Percentiles rank a stretch among this genome's conserved stretches.
Evolutionary conservation across 2,888 invertebrate species (phyloP).

Genomic region (Balanococcus diminutus): DNA sequence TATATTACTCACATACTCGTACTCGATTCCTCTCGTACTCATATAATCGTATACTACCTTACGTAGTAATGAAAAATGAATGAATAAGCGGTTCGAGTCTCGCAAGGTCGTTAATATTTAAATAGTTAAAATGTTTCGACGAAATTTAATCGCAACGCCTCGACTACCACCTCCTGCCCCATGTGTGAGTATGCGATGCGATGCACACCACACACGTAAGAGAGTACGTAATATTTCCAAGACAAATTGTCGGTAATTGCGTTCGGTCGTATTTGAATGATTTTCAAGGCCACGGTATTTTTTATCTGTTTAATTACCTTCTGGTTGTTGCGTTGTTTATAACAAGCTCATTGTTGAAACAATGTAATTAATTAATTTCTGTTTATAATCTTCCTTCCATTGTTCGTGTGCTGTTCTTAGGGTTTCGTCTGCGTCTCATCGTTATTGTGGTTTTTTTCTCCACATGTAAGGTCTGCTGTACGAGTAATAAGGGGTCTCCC

Average conservation of each 20-base stretch:
- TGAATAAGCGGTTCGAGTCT: conserved; percentile 21
- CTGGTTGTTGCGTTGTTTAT: conserved; percentile 12
- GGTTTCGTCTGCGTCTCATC: background rate
- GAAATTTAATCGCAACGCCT: conserved; percentile 35
- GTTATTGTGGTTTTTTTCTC: background rate
- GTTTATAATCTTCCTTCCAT: conserved; percentile 40
- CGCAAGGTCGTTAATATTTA: conserved; percentile 39
- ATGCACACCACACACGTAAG: background rate
- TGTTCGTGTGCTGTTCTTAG: conserved; percentile 21
- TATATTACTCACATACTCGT: background rate
- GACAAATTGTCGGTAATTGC: conserved; percentile 39
- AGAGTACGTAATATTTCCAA: conserved; percentile 1
- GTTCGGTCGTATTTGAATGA: conserved; percentile 34
- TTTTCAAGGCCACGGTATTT: conserved; percentile 18
- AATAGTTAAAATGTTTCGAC: conserved; percentile 32
- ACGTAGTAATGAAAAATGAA: conserved; percentile 31
- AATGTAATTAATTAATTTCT: conserved; percentile 39
- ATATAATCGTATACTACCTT: no score
- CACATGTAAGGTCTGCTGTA: no score
- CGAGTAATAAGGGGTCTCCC: background rate
- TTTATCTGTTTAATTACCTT: conserved; percentile 37
- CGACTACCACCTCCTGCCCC: background rate
- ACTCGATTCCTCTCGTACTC: no score
- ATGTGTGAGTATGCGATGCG: background rate
- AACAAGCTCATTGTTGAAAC: conserved; percentile 34